phyloP scores from a whole-genome alignment of 2,888 invertebrate species.

The Rhagium mordax region DNA sequence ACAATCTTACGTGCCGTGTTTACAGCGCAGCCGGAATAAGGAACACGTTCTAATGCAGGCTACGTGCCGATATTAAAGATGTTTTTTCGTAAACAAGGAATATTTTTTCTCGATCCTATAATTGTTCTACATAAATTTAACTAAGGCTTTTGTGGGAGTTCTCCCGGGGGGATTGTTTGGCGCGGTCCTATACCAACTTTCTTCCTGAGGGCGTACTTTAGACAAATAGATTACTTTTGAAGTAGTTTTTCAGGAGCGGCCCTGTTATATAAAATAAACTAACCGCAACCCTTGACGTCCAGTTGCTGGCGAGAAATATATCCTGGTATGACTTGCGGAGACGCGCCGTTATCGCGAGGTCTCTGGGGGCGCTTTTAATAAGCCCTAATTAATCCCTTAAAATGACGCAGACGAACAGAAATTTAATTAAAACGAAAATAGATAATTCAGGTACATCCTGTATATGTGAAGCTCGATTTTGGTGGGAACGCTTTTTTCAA shows the following conservation, averaged over 20 bases:
- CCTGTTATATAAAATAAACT: not conserved
- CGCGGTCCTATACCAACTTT: not conserved
- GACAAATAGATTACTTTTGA: not conserved
- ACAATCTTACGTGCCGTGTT: conserved; percentile 40
- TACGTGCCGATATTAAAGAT: conserved; percentile 30
- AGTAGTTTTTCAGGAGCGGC: not conserved
- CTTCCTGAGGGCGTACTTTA: not conserved
- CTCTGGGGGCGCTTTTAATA: too few relatives aligned
- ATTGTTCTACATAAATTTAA: not conserved
- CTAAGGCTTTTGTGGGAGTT: not conserved
- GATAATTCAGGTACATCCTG: too few relatives aligned
- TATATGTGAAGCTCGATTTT: too few relatives aligned
- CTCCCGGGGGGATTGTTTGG: not conserved
- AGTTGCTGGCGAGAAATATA: not conserved
- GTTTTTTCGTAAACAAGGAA: conserved; percentile 9
- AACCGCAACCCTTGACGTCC: not conserved
- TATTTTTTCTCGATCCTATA: conserved; percentile 2
- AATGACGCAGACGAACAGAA: too few relatives aligned
- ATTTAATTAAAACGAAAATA: too few relatives aligned
- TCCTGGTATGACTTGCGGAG: too few relatives aligned
- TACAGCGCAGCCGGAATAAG: conserved; percentile 35
- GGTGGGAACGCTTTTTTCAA: too few relatives aligned
- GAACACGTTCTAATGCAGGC: conserved; percentile 33
- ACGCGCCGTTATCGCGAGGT: too few relatives aligned
- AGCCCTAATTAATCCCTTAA: too few relatives aligned